Conservation (phyloP, 1,140 invertebrate genomes). For the Limonius californicus region DNA sequence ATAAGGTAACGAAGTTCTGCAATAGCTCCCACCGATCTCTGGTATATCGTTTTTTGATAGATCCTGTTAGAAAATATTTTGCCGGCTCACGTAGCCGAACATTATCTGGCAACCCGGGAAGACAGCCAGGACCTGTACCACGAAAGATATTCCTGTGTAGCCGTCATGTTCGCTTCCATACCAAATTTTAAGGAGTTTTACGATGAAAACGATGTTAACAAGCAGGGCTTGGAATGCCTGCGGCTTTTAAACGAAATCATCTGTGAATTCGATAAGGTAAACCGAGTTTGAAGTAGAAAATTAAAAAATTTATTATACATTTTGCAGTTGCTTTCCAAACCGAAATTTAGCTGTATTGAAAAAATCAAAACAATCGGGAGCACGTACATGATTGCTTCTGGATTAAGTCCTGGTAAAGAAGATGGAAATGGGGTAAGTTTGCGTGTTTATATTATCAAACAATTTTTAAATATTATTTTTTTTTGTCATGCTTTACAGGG, state of each 20-base stretch:
- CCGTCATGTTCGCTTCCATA: conserved; percentile 97
- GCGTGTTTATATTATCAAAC: neutral
- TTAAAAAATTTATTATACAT: neutral
- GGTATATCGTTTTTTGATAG: conserved; percentile 39
- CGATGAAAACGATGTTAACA: conserved; percentile 95
- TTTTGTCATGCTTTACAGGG: neutral
- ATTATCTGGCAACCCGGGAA: conserved; percentile 72
- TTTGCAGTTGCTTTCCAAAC: conserved; percentile 79
- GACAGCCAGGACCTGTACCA: conserved; percentile 85
- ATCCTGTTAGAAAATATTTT: conserved; percentile 94
- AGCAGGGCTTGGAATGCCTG: conserved; percentile 93
- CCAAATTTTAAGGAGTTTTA: conserved; percentile 99
- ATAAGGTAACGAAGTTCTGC: too few species aligned
- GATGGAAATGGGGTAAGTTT: conserved; percentile 60
- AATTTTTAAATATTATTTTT: neutral
- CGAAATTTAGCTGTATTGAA: conserved; percentile 93
- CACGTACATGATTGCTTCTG: conserved; percentile 97
- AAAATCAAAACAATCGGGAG: conserved; percentile 99
- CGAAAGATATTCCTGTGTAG: conserved; percentile 89
- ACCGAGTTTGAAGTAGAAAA: conserved; percentile 3
- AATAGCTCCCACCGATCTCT: too few species aligned
- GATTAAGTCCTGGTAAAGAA: conserved; percentile 83
- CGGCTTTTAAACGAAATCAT: conserved; percentile 96
- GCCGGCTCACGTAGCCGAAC: conserved; percentile 91
- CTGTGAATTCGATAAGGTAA: conserved; percentile 96